Base-by-base conservation (phyloP, 2,113 vertebrate genomes). In the Choloepus hoffmanni region DNA sequence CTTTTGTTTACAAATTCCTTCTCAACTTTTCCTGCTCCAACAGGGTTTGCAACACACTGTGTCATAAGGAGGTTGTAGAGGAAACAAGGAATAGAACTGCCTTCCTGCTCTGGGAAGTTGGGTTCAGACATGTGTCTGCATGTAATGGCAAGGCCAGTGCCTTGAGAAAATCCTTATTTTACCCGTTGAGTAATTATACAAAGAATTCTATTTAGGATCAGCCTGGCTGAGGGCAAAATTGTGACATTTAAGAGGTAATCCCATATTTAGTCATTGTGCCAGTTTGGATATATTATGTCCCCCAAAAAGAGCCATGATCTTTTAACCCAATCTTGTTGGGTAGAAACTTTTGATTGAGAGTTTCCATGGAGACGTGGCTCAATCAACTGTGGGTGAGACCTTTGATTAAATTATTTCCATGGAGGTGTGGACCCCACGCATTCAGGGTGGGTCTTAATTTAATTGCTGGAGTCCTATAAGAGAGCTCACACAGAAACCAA, bases 1-100 rank as follows among this genome's bases (percentile, higher is more conserved):
- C 30, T 92, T 95, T 91, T 94, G 74, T 94, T 55, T 28, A 78
- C 82, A 95, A 88, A 90, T 86, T 85, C 58, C 48, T 89, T 15
- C 68, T 67, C 33, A 5, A 26, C 78, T 14, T 65, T 67, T 94
- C 87, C 92, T 90, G 60, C 85, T 76, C 60, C 40, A 26, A 40
- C 11, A 53, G n/a, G 9, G 40, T 79, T 92, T 88, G 28, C 50
- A 50, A 96, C 73, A 87, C 28, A 60, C 62, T 21, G 36, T 40
- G 30, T 70, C 2, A 1, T 60, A 24, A 89, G 68, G 62, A 62
- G 30, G 24, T 68, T 53, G 30, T 53, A 85, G 53, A 60, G 45
- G 78, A 97, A 88, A 94, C 14, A 85, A 92, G 55, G 84, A 84
- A 36, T 50, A 78, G 58, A 79, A 36, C 40, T 13, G 5, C 23